A percentile compares a stretch with the other conserved stretches of the same genome.
phyloP scores from a whole-genome alignment of 2,113 vertebrate genomes.

The Serilophus lunatus region DNA sequence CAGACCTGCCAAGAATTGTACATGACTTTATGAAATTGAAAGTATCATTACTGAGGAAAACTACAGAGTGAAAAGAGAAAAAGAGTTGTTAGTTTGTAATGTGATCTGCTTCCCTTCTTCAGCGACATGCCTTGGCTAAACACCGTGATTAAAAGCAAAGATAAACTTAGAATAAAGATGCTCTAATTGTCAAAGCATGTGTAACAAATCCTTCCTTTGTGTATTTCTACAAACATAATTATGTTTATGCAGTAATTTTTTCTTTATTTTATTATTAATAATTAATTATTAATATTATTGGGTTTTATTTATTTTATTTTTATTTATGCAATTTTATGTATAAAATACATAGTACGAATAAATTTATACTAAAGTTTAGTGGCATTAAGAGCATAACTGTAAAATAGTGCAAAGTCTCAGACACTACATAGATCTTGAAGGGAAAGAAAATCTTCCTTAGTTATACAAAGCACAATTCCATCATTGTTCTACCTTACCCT shows the following conservation, averaged over 20 bases:
- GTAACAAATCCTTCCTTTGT: neutral
- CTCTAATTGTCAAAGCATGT: neutral
- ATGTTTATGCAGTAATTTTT: neutral
- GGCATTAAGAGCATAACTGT: neutral
- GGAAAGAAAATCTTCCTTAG: neutral
- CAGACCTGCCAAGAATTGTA: neutral
- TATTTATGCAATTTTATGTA: too few species aligned
- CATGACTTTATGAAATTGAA: neutral
- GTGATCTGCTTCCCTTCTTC: neutral
- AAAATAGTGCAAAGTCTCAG: neutral
- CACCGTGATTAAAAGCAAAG: neutral
- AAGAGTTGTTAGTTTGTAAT: neutral
- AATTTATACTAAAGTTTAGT: neutral
- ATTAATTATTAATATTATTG: too few species aligned
- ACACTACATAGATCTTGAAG: neutral
- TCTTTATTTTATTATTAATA: too few species aligned
- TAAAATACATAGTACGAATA: neutral
- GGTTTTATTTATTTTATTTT: too few species aligned
- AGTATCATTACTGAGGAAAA: neutral
- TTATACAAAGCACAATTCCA: neutral
- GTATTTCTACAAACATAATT: neutral
- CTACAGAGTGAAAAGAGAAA: fast-evolving
- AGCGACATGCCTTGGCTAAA: neutral
- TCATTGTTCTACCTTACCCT: neutral
- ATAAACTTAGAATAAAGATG: neutral